phyloP scores from a whole-genome alignment of 1,140 invertebrate genomes.

The Capitella teleta region DNA sequence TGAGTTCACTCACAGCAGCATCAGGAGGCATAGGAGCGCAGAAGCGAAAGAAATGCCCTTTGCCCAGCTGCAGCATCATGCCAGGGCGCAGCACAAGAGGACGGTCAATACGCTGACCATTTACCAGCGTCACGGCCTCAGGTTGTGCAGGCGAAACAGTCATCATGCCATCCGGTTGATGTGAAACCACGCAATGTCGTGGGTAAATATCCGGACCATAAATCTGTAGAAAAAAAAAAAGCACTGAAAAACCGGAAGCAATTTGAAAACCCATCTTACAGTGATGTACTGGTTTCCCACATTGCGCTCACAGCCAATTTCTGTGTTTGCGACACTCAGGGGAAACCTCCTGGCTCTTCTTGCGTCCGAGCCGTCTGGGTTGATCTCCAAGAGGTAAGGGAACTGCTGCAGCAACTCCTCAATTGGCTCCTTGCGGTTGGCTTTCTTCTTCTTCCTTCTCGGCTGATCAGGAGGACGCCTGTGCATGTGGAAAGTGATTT shows the following conservation, averaged over 20 bases:
- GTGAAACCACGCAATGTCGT: slow-evolving; percentile 83
- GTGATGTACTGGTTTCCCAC: neutral
- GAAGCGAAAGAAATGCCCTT: slow-evolving; percentile 79
- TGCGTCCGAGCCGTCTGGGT: slow-evolving; percentile 52
- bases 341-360: slow-evolving; percentile 48
- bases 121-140: slow-evolving; percentile 86
- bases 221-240: slow-evolving; percentile 20
- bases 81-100: slow-evolving; percentile 73
- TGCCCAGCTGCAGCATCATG: slow-evolving; percentile 52
- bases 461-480: too few species aligned
- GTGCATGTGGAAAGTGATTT: too few species aligned
- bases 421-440: slow-evolving; percentile 10
- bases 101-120: slow-evolving; percentile 80
- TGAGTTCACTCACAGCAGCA: too few species aligned
- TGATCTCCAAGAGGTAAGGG: slow-evolving; percentile 34
- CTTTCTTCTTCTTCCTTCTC: slow-evolving; percentile 23
- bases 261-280: neutral
- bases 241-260: neutral
- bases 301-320: neutral
- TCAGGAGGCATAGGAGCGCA: neutral
- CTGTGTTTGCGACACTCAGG: too few species aligned
- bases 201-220: slow-evolving; percentile 57
- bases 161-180: slow-evolving; percentile 79
- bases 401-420: too few species aligned
- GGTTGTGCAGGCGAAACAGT: slow-evolving; percentile 82